These are phyloP conservation scores for Actinopyga echinites DNA, from an alignment of 53 echinoderm and acorn worm genomes.

Conservation along the genomic window DNA sequence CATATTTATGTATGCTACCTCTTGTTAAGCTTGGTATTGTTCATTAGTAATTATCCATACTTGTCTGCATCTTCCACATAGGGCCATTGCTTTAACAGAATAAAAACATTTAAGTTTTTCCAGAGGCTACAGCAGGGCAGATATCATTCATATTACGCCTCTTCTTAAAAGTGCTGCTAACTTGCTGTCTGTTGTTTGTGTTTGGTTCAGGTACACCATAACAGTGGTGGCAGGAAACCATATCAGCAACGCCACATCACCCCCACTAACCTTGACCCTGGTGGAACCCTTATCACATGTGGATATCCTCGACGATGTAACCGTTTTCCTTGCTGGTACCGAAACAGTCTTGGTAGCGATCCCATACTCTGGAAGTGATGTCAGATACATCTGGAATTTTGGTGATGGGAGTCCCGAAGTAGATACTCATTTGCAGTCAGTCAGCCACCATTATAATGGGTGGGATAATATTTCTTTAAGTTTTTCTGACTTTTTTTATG, in stretches of 20 bases:
- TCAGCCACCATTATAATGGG: conserved; percentile 71
- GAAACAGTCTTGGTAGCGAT: conserved; percentile 53
- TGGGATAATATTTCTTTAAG: conserved; percentile 2
- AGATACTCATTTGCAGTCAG: neutral
- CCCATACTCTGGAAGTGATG: conserved; percentile 67
- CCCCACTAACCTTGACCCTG: conserved; percentile 66
- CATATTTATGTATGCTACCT: too few relatives aligned
- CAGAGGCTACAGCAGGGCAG: too few relatives aligned
- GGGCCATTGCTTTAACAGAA: too few relatives aligned
- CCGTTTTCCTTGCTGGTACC: conserved; percentile 51
- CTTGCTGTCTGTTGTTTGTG: too few relatives aligned
- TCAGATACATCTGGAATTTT: conserved; percentile 75
- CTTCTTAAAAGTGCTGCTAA: too few relatives aligned
- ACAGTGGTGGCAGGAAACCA: conserved; percentile 74
- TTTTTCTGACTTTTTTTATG: too few relatives aligned
- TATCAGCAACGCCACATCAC: conserved; percentile 78
- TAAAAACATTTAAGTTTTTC: too few relatives aligned
- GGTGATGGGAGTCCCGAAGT: conserved; percentile 66
- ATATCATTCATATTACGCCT: too few relatives aligned
- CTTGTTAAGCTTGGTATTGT: too few relatives aligned
- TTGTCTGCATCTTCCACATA: too few relatives aligned
- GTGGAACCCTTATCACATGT: conserved; percentile 57
- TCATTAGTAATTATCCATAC: too few relatives aligned
- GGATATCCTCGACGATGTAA: conserved; percentile 40
- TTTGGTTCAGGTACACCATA: conserved; percentile 61